A percentile compares a stretch with the other conserved stretches of the same genome.
Conservation (phyloP, 2,113 vertebrate genomes). For the Phocoena sinus region DNA sequence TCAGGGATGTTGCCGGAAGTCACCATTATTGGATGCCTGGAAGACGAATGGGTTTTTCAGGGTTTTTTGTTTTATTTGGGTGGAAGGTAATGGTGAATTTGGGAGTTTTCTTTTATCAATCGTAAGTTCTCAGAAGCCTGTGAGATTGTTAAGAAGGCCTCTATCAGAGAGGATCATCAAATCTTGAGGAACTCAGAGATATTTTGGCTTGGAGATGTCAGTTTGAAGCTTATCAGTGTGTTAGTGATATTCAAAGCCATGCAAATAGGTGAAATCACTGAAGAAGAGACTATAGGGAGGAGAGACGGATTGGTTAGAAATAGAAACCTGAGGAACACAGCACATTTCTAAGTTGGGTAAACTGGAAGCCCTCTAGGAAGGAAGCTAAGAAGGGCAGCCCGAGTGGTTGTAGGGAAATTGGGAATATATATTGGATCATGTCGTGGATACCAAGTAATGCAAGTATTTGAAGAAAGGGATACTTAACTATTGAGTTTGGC, state of each 20-base stretch:
- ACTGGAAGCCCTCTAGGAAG: background rate
- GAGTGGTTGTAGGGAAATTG: background rate
- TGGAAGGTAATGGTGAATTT: background rate
- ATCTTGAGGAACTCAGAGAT: background rate
- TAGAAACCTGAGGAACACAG: background rate
- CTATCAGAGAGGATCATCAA: background rate
- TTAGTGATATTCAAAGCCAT: background rate
- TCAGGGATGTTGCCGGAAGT: background rate
- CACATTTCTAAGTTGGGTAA: background rate
- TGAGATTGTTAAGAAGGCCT: background rate
- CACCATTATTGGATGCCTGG: background rate
- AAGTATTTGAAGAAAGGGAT: background rate
- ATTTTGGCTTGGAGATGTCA: constrained; percentile 6
- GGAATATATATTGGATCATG: background rate
- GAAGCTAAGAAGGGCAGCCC: background rate
- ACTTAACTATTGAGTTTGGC: background rate
- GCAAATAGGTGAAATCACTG: background rate
- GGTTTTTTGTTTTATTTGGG: background rate
- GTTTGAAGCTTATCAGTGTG: background rate
- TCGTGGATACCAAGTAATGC: background rate
- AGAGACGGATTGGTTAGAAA: background rate
- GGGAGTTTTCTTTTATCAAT: background rate
- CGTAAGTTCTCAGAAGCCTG: background rate
- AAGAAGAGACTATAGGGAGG: background rate
- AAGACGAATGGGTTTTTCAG: background rate